Base-by-base conservation (phyloP, 1,140 invertebrate genomes). In the Acromyrmex heyeri region DNA sequence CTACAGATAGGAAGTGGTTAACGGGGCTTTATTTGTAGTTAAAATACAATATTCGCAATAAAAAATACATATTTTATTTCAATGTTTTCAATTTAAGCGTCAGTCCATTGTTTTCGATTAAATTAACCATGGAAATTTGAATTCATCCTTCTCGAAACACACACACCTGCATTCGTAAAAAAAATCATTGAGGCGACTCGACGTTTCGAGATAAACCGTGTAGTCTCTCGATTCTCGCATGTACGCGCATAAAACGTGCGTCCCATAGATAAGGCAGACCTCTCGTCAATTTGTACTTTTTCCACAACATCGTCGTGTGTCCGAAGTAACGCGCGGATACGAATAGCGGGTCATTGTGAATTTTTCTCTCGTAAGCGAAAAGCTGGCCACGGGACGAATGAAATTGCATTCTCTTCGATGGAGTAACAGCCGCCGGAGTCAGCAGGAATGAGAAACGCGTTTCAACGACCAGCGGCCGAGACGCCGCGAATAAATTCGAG, bases 341-440 rank as follows among this genome's bases (percentile, higher is more conserved):
- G 61, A 65, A 3, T 27, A 21, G 48, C 21, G 24, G 30, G 0
- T 38, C 50, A 30, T 50, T 21, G 53, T 12, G 67, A 48, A 73
- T 83, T 83, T 83, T 83, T 75, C 69, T 75, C 69, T 38, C 48
- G 79, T 83, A 83, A 83, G 79, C 69, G 55, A 61, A 83, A 83
- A 83, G 44, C 44, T 62, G 30, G 14, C 38, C 67, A 38, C 27
- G 34, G 24, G 38, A 48, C 55, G 44, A 38, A 83, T 83, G 57
- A 83, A 83, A 61, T 75, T 73, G 53, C 79, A 75, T 83, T 83
- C 69, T 83, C 69, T 62, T 83, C 69, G 69, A 83, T 70, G 70
- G 24, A 75, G 79, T 83, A 83, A 65, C 79, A 61, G 79, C 69
- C 79, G 79, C 69, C 69, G 44, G 55, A 83, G 55, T 83, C 79